Evolutionary conservation across 2,888 invertebrate genomes (phyloP).

Genomic region (Sialis fuliginosa): DNA sequence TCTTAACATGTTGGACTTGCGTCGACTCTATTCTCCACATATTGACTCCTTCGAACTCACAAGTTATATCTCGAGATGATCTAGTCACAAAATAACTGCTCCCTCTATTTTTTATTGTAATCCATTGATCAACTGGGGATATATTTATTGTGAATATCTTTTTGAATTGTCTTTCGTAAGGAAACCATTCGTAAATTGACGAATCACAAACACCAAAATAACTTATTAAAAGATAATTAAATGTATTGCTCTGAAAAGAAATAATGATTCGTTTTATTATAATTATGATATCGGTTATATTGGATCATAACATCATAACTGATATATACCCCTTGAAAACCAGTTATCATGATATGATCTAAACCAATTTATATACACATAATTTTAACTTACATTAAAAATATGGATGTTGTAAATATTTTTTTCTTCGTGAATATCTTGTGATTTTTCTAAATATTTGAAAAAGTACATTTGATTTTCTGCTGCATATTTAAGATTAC

Average conservation of each 20-base stretch:
- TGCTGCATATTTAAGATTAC: slow-evolving; percentile 15
- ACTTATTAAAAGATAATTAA: slow-evolving; percentile 24
- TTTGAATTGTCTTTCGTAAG: neutral
- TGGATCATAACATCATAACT: no score
- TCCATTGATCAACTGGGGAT: slow-evolving; percentile 22
- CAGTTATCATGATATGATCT: neutral
- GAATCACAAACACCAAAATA: slow-evolving; percentile 24
- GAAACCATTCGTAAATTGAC: slow-evolving; percentile 24
- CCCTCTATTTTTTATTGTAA: slow-evolving; percentile 19
- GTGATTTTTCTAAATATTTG: slow-evolving; percentile 28
- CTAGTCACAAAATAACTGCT: slow-evolving; percentile 23
- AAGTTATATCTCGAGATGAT: slow-evolving; percentile 8
- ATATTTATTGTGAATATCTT: neutral
- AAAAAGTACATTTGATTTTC: slow-evolving; percentile 27
- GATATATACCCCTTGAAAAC: no score
- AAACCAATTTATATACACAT: neutral
- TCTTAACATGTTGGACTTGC: slow-evolving; percentile 14
- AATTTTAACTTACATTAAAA: slow-evolving; percentile 15
- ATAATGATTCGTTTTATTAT: no score
- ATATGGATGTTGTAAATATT: slow-evolving; percentile 18
- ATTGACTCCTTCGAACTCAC: slow-evolving; percentile 9
- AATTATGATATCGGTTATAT: no score
- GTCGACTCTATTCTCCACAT: slow-evolving; percentile 16
- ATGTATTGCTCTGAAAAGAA: slow-evolving; percentile 13
- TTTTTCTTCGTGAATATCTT: slow-evolving; percentile 17